Percentiles rank a stretch among this genome's conserved stretches.
Conservation (phyloP, 2,888 invertebrate genomes). For the Cepaea hortensis region DNA sequence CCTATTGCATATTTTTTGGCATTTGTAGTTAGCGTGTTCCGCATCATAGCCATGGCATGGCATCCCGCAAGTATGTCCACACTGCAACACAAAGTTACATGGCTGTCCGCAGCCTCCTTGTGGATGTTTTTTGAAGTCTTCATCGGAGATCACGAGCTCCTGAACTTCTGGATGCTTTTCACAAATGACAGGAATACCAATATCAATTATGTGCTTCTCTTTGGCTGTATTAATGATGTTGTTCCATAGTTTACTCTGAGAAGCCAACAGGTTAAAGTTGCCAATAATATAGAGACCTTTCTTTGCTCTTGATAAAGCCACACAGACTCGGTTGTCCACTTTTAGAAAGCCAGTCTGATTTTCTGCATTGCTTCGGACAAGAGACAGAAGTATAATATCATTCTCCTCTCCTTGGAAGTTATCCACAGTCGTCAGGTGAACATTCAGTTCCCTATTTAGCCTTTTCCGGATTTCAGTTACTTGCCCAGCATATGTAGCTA, state of each 20-base stretch:
- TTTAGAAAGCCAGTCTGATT: conserved; percentile 69
- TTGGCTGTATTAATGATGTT: conserved; percentile 44
- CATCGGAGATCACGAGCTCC: conserved; percentile 35
- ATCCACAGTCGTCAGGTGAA: conserved; percentile 42
- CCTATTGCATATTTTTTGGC: conserved; percentile 23
- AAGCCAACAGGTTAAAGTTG: conserved; percentile 56
- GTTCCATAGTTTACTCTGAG: conserved; percentile 44
- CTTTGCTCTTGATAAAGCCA: conserved; percentile 75
- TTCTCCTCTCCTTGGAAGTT: conserved; percentile 75
- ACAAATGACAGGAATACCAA: conserved; percentile 58
- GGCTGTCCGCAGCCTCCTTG: conserved; percentile 60
- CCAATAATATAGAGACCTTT: conserved; percentile 73
- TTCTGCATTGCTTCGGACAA: conserved; percentile 73
- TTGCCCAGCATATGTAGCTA: conserved; percentile 70
- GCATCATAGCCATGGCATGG: too few species aligned
- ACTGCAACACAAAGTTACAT: conserved; percentile 56
- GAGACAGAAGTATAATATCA: conserved; percentile 74
- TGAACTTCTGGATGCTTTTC: conserved; percentile 62
- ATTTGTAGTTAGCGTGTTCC: conserved; percentile 17
- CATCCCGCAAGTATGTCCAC: conserved; percentile 56
- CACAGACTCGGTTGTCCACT: conserved; percentile 72
- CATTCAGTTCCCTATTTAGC: conserved; percentile 48
- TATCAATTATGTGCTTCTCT: conserved; percentile 36
- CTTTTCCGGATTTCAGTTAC: conserved; percentile 54
- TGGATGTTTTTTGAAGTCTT: conserved; percentile 57